phyloP scores from a whole-genome alignment of 2,113 vertebrate species.

The Trichechus manatus region DNA sequence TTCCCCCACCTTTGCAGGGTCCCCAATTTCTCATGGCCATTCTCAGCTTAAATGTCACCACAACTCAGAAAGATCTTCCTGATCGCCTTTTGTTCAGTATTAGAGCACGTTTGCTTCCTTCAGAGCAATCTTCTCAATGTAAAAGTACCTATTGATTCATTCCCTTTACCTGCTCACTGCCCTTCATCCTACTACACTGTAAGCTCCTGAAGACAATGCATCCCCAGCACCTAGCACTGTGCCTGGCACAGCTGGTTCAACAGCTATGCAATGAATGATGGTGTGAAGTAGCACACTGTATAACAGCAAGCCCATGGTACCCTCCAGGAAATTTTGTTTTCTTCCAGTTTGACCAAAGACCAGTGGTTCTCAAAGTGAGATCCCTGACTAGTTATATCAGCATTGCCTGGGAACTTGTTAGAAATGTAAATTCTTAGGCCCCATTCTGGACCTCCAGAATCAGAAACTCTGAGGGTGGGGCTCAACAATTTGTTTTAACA shows the following conservation, averaged over 20 bases:
- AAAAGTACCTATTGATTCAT: not conserved
- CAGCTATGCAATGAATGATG: not conserved
- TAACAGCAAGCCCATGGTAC: too few relatives aligned
- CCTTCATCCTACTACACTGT: not conserved
- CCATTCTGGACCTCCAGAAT: not conserved
- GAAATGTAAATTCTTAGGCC: not conserved
- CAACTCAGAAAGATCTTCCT: not conserved
- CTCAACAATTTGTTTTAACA: not conserved
- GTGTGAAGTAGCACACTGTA: not conserved
- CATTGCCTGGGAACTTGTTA: not conserved
- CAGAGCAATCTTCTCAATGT: not conserved
- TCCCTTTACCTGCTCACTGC: not conserved
- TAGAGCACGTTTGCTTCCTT: not conserved
- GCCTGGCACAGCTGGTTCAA: not conserved
- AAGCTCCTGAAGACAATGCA: not conserved
- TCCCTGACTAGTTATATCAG: not conserved
- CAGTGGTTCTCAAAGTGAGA: not conserved
- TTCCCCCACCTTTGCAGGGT: not conserved
- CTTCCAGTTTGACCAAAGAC: not conserved
- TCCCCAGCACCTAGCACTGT: not conserved
- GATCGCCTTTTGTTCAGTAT: not conserved
- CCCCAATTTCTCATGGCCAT: not conserved
- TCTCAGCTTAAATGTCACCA: not conserved
- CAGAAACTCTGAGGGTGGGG: not conserved
- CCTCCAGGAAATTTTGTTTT: not conserved